These are phyloP conservation scores for Melanerpes formicivorus DNA, from an alignment of 2,113 vertebrate species.

Conservation along the genomic window DNA sequence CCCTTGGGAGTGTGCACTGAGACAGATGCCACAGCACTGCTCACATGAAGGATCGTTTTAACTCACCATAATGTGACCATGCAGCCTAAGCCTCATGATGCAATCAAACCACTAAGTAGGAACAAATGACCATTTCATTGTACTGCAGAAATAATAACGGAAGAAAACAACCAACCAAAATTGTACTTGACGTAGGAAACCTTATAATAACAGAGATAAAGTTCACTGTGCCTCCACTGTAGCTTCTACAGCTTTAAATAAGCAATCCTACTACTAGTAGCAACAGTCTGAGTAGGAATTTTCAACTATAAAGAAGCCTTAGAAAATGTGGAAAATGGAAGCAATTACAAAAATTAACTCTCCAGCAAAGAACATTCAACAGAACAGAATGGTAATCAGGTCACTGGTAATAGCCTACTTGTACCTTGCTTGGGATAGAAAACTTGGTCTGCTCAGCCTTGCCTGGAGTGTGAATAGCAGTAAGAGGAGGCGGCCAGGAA, in stretches of 20 bases:
- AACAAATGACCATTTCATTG: background rate
- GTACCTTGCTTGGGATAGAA: conserved; percentile 86
- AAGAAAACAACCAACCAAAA: background rate
- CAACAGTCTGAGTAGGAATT: conserved; percentile 7
- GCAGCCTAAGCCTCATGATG: background rate
- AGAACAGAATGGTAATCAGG: conserved; percentile 24
- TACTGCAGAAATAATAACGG: background rate
- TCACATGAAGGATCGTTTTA: background rate
- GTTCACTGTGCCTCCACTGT: background rate
- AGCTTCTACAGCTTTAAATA: conserved; percentile 20
- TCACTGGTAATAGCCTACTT: conserved; percentile 46
- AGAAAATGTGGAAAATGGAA: background rate
- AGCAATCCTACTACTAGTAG: background rate
- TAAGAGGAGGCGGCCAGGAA: conserved; percentile 90
- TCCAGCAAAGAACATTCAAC: background rate
- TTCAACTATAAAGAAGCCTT: conserved; percentile 27
- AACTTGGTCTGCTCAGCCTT: conserved; percentile 89
- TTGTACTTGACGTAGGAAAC: background rate
- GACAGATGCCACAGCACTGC: background rate
- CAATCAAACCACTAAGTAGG: background rate
- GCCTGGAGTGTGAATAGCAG: conserved; percentile 88
- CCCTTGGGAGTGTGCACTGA: background rate
- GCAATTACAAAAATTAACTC: conserved; percentile 22
- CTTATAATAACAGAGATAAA: background rate
- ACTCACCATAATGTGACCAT: background rate